Percentiles rank a stretch among this genome's conserved stretches.
phyloP scores from a whole-genome alignment of 2,888 invertebrate species.

The Acleris literana region DNA sequence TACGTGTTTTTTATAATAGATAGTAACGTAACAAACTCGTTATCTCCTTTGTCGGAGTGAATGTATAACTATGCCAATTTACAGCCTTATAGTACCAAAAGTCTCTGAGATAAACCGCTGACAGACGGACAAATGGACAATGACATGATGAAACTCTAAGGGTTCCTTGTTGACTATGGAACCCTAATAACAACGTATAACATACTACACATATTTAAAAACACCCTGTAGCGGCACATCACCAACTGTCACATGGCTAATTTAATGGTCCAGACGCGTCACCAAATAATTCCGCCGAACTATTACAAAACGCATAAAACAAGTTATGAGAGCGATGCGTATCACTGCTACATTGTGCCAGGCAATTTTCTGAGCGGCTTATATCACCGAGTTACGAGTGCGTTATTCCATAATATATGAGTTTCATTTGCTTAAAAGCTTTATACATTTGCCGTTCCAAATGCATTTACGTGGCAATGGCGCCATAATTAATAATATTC shows the following conservation, averaged over 20 bases:
- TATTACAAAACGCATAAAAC: constrained; percentile 63
- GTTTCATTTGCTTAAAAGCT: constrained; percentile 81
- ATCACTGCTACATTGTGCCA: constrained; percentile 67
- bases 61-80: no score
- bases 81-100: no score
- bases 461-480: constrained; percentile 63
- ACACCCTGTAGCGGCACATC: no score
- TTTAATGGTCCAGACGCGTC: constrained; percentile 47
- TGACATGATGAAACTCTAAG: no score
- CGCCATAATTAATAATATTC: constrained; percentile 71
- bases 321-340: constrained; percentile 58
- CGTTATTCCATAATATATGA: constrained; percentile 76
- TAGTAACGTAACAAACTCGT: no score
- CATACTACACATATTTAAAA: no score
- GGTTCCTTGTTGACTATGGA: no score
- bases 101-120: no score
- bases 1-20: no score
- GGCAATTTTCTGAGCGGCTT: constrained; percentile 72
- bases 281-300: constrained; percentile 57
- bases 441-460: constrained; percentile 70
- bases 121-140: no score
- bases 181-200: no score
- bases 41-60: no score
- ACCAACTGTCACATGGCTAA: constrained; percentile 40
- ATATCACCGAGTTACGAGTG: constrained; percentile 72